Evolutionary conservation across 2,888 invertebrate genomes (phyloP), one percentile per base, ranked within the genome.

Genomic region (Trissoscelio sp.): DNA sequence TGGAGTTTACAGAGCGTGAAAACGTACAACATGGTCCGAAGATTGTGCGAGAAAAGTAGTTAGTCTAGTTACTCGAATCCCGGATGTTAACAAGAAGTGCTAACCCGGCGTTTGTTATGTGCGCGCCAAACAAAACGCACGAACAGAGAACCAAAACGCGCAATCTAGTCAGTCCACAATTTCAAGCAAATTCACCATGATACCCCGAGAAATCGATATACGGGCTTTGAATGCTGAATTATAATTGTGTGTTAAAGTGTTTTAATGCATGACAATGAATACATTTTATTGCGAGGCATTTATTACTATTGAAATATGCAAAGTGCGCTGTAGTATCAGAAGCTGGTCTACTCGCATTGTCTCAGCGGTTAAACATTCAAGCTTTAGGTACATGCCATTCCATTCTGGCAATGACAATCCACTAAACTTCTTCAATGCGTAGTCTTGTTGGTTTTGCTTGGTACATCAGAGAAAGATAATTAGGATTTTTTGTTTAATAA

Each of bases 1-100:
- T 60, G 60, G 70, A 70, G 80, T 80, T 80, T 80, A 80, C 80
- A 80, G 75, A 75, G 69, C 75, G 80, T 80, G 70, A 80, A 75
- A 80, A 80, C 66, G 57, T 66, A 31, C 51, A 66, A 46, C 81
- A 81, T 72, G 55, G 75, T 57, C 72, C 60, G 72, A 67, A 77
- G 72, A 81, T 67, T 77, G 75, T 53, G 58, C 66, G 60, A 72
- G 77, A 77, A 81, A 81, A 77, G 69, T 77, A 42, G 81, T 81
- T 77, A 70, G 66, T 72, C 77, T 77, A 81, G 72, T 72, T 81
- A 77, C 46, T 51, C 53, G 24, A 66, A 75, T 74, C 64, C 80
- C 80, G 80, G 80, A 81, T 81, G 70, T 66, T 70, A 57, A 58
- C 39, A 66, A 66, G 57, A 72, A 55, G 62, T 78, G 64, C 51